phyloP scores from a whole-genome alignment of 1,140 invertebrate species.

The Pseudomyrmex concolor region DNA sequence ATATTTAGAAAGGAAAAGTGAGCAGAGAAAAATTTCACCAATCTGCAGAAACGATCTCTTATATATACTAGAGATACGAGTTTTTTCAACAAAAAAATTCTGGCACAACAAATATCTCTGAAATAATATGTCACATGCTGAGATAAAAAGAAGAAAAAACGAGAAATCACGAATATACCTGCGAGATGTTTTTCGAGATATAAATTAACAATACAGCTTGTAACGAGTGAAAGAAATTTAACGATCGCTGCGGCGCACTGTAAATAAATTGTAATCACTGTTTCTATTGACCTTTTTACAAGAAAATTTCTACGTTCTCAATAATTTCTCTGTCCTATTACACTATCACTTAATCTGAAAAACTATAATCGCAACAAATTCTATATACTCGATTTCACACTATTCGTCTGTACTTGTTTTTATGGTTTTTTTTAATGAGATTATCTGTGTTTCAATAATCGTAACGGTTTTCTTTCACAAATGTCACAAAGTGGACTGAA shows the following conservation, averaged over 20 bases:
- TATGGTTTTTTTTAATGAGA: too few species aligned
- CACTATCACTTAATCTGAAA: not conserved
- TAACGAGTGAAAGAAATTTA: slow-evolving; percentile 29
- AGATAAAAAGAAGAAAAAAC: not conserved
- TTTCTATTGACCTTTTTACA: not conserved
- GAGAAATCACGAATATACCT: not conserved
- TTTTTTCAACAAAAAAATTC: not conserved
- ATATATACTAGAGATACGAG: too few species aligned
- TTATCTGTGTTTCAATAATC: too few species aligned
- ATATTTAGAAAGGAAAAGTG: too few species aligned
- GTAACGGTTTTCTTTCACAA: too few species aligned
- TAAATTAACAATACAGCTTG: slow-evolving; percentile 29
- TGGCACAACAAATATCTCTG: not conserved
- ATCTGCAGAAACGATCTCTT: too few species aligned
- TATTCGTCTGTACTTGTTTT: too few species aligned
- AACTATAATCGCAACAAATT: too few species aligned
- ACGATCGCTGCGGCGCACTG: not conserved
- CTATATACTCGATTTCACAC: too few species aligned
- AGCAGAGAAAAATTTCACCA: too few species aligned
- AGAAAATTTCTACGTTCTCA: not conserved
- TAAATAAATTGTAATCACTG: slow-evolving; percentile 32
- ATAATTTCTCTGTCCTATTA: not conserved
- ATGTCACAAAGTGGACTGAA: not conserved
- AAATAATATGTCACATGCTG: not conserved
- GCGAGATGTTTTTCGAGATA: not conserved